Conservation (phyloP, 2,888 invertebrate species). For the Agrilus biguttatus region DNA sequence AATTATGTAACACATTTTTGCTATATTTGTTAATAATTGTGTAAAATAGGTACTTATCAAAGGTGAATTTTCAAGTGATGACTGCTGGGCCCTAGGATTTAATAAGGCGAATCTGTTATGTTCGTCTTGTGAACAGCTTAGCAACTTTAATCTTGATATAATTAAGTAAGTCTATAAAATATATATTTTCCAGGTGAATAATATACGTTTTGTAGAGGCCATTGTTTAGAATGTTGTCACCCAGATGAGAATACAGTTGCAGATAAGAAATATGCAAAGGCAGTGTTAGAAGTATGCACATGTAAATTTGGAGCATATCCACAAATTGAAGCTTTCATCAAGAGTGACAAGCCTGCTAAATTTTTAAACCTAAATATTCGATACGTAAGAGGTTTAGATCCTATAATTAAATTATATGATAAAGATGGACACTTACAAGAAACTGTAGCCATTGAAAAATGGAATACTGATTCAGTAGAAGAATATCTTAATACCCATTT, state of each 20-base stretch:
- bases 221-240: slow-evolving; percentile 70
- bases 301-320: slow-evolving; percentile 98
- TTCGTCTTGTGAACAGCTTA: slow-evolving; percentile 75
- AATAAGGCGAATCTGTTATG: slow-evolving; percentile 75
- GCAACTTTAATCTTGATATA: slow-evolving; percentile 55
- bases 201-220: slow-evolving; percentile 31
- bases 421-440: slow-evolving; percentile 72
- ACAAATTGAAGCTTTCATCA: slow-evolving; percentile 96
- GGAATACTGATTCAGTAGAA: slow-evolving; percentile 96
- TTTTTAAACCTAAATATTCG: slow-evolving; percentile 86
- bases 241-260: slow-evolving; percentile 51
- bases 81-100: slow-evolving; percentile 76
- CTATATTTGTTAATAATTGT: no score
- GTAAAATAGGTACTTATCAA: neutral
- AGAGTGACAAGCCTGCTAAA: slow-evolving; percentile 77
- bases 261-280: slow-evolving; percentile 72
- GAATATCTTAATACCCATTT: slow-evolving; percentile 90
- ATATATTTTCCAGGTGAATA: neutral
- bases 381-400: slow-evolving; percentile 88
- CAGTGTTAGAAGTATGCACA: slow-evolving; percentile 89
- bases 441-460: slow-evolving; percentile 89
- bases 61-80: slow-evolving; percentile 49
- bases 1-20: no score
- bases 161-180: slow-evolving; percentile 34
- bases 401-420: slow-evolving; percentile 82